phyloP scores from a whole-genome alignment of 2,113 vertebrate genomes.

The Canis aureus region DNA sequence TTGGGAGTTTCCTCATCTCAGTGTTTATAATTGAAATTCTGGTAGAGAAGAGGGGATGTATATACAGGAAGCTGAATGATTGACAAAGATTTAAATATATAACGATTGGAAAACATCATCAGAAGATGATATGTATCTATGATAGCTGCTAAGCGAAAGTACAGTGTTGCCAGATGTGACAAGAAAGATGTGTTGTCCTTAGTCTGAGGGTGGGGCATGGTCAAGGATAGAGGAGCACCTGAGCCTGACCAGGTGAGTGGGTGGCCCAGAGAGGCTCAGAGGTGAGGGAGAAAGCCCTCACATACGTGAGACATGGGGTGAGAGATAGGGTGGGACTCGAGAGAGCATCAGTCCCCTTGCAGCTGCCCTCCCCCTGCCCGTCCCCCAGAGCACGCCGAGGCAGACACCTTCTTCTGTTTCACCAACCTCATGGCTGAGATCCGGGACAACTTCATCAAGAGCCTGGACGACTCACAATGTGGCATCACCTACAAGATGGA shows the following conservation, averaged over 20 bases:
- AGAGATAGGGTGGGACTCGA: background rate
- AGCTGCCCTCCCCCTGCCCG: background rate
- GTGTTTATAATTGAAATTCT: background rate
- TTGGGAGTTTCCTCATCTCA: background rate
- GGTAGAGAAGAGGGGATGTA: background rate
- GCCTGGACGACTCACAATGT: slow-evolving; percentile 97
- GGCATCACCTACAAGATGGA: slow-evolving; percentile 99
- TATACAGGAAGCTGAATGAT: background rate
- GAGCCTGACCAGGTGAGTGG: background rate
- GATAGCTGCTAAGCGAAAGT: no score
- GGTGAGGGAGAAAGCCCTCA: background rate
- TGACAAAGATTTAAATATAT: background rate
- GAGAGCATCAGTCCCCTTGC: no score
- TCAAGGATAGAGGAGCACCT: background rate
- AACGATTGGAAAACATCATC: background rate
- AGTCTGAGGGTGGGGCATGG: background rate
- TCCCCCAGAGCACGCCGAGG: slow-evolving; percentile 95
- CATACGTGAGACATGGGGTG: background rate
- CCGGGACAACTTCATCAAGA: slow-evolving; percentile 99
- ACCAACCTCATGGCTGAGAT: slow-evolving; percentile 99
- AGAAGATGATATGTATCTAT: background rate
- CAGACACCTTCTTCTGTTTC: slow-evolving; percentile 99
- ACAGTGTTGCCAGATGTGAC: background rate
- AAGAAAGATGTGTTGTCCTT: background rate
- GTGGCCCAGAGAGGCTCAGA: background rate